Conservation (phyloP, 2,888 invertebrate genomes). For the Drosophila falleni region DNA sequence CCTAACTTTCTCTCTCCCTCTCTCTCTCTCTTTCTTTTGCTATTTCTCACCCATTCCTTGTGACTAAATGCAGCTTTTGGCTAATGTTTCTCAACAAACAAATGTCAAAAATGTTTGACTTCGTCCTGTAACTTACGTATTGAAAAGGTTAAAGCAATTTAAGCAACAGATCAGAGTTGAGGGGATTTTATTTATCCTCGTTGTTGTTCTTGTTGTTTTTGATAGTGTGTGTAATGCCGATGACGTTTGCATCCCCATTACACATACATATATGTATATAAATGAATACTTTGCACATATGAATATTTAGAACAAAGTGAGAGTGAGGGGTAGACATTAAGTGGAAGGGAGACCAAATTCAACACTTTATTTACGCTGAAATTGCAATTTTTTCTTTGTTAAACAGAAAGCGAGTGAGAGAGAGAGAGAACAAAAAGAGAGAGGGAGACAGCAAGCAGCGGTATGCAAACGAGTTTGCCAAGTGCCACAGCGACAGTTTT, state of each 20-base stretch:
- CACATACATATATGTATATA: conserved; percentile 36
- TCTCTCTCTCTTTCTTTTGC: not conserved
- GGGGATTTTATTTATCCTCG: conserved; percentile 39
- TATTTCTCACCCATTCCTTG: not conserved
- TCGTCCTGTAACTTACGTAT: conserved; percentile 21
- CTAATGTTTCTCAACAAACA: conserved; percentile 36
- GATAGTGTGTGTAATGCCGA: conserved; percentile 42
- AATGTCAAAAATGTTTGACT: conserved; percentile 17
- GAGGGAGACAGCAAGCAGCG: conserved; percentile 6
- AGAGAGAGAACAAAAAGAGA: not conserved
- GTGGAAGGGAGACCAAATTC: conserved; percentile 17
- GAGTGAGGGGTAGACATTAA: not conserved
- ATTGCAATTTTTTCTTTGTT: conserved; percentile 70
- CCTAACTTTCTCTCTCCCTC: not conserved
- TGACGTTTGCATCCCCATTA: conserved; percentile 74
- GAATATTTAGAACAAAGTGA: conserved; percentile 45
- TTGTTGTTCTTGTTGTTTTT: conserved; percentile 31
- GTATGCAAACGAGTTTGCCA: conserved; percentile 74
- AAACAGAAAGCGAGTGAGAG: not conserved
- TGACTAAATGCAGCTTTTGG: conserved; percentile 29
- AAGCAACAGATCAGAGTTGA: conserved; percentile 38
- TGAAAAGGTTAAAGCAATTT: conserved; percentile 71
- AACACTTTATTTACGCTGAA: conserved; percentile 72
- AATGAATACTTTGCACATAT: conserved; percentile 74
- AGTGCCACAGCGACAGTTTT: conserved; percentile 79